A percentile compares a stretch with the other conserved stretches of the same genome.
These are phyloP conservation scores for Azorinus chamasolen DNA, from an alignment of 2,888 invertebrate genomes.

Conservation along the genomic window DNA sequence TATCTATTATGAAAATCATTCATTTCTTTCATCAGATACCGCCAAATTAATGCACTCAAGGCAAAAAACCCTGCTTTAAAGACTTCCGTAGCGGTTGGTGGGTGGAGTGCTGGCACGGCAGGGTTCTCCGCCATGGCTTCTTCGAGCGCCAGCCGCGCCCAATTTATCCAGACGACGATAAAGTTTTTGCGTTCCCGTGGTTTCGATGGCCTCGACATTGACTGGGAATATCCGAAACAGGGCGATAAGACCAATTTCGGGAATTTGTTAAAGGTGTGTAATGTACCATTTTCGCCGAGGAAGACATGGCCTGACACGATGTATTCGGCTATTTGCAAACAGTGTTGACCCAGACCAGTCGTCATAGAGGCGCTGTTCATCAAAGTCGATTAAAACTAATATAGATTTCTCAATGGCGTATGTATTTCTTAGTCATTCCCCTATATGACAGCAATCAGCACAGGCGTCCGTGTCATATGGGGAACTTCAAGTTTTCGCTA, in stretches of 20 bases:
- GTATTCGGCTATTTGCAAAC: too few species aligned
- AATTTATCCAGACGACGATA: constrained; percentile 74
- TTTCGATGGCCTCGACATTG: constrained; percentile 83
- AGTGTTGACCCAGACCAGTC: too few species aligned
- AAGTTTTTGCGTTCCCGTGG: constrained; percentile 70
- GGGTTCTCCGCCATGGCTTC: constrained; percentile 77
- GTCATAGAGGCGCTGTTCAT: too few species aligned
- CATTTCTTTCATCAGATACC: neutral
- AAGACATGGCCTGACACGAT: too few species aligned
- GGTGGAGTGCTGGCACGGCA: constrained; percentile 79
- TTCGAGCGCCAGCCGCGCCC: constrained; percentile 48
- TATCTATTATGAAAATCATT: too few species aligned
- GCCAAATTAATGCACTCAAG: constrained; percentile 73
- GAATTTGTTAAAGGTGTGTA: constrained; percentile 67
- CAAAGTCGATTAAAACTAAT: too few species aligned
- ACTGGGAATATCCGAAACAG: constrained; percentile 82
- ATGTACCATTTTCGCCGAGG: too few species aligned
- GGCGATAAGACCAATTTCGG: constrained; percentile 76
- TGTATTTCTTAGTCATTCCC: too few species aligned
- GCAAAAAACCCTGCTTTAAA: constrained; percentile 73
- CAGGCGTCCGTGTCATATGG: too few species aligned
- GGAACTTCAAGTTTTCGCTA: too few species aligned
- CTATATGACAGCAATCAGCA: too few species aligned
- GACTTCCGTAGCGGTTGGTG: constrained; percentile 82
- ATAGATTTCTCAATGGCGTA: too few species aligned